phyloP scores from a whole-genome alignment of 2,113 vertebrate genomes.

The Limanda limanda region DNA sequence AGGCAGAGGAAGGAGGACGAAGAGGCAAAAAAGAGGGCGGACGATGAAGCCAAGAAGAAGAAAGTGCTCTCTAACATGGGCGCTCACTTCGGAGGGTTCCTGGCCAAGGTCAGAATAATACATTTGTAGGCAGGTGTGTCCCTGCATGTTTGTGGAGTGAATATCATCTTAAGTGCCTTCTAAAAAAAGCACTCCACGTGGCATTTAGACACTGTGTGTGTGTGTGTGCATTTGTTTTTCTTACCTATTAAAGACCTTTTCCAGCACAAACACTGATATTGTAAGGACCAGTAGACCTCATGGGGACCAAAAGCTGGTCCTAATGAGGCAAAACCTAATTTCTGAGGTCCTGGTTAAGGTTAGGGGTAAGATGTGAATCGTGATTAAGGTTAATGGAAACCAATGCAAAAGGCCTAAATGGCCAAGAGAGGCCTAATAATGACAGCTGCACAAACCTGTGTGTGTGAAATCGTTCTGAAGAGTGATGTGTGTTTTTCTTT shows the following conservation, averaged over 20 bases:
- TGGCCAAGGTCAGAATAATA: slow-evolving; percentile 88
- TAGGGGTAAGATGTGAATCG: too few species aligned
- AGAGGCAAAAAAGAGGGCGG: slow-evolving; percentile 92
- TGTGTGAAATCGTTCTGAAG: background rate
- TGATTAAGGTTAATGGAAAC: too few species aligned
- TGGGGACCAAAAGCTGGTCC: too few species aligned
- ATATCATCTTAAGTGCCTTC: background rate
- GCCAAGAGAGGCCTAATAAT: too few species aligned
- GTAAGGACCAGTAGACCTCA: too few species aligned
- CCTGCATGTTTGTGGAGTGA: background rate
- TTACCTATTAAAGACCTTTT: background rate
- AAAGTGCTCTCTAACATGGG: slow-evolving; percentile 98
- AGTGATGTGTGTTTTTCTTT: slow-evolving; percentile 3
- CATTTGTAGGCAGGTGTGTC: background rate
- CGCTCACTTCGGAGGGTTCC: slow-evolving; percentile 94
- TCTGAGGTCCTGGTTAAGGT: too few species aligned
- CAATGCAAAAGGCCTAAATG: too few species aligned
- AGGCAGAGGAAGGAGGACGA: slow-evolving; percentile 95
- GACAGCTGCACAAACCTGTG: background rate
- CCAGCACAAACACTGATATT: too few species aligned
- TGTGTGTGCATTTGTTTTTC: background rate
- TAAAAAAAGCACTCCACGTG: background rate
- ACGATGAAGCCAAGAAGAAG: slow-evolving; percentile 98
- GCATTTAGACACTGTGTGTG: too few species aligned
- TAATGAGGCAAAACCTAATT: too few species aligned